A percentile compares a stretch with the other conserved stretches of the same genome.
Evolutionary conservation across 30 jellyfish, hydroid and myxozoan species (phyloP).

Genomic region (Aurelia sp.): DNA sequence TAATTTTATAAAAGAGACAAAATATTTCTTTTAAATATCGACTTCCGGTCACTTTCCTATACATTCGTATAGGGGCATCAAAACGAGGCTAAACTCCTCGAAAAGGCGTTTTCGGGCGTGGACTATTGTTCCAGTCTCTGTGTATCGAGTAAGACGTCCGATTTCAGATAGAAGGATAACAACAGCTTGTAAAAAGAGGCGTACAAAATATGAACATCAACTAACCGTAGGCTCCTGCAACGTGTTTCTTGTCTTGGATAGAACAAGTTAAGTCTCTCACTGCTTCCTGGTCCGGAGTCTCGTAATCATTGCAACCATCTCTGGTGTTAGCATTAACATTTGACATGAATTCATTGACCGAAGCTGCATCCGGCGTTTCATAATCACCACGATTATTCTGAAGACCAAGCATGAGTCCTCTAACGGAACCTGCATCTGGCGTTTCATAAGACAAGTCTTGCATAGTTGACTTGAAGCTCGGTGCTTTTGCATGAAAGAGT

Average conservation of each 20-base stretch:
- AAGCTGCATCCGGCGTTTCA: conserved; percentile 51
- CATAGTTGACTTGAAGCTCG: background rate
- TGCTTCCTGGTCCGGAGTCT: conserved; percentile 28
- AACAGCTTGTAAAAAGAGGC: no score
- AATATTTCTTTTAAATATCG: no score
- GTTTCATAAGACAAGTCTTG: conserved; percentile 28
- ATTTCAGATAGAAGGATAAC: no score
- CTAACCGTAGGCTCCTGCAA: no score
- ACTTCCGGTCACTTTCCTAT: no score
- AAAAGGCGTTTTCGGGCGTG: no score
- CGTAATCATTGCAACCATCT: conserved; percentile 36
- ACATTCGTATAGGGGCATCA: no score
- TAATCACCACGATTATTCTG: conserved; percentile 21
- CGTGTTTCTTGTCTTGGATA: background rate
- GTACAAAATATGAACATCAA: no score
- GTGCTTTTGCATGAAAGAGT: conserved; percentile 1
- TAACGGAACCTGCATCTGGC: conserved; percentile 46
- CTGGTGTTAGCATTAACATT: background rate
- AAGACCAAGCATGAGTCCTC: conserved; percentile 65
- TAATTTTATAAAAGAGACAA: no score
- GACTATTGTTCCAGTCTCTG: no score
- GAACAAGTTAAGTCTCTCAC: conserved; percentile 10
- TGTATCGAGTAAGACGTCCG: no score
- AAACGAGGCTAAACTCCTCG: no score
- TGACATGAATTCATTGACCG: conserved; percentile 41